Conservation (phyloP, 2,113 vertebrate genomes). For the Epinephelus cyanopodus region DNA sequence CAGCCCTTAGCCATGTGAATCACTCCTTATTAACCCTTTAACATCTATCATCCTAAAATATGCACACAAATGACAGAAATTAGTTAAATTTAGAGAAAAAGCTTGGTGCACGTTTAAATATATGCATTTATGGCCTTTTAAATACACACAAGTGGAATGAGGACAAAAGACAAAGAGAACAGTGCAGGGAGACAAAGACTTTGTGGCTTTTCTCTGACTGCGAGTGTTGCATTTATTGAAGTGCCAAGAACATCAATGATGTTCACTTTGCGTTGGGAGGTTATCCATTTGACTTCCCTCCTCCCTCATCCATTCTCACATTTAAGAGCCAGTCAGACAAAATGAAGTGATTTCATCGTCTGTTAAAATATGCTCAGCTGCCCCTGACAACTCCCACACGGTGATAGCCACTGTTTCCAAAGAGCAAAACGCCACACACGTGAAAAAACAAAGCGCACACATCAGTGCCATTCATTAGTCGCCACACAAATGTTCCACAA, state of each 20-base stretch:
- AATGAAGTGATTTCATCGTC: constrained; percentile 49
- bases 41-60: not conserved
- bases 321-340: constrained; percentile 44
- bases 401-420: constrained; percentile 39
- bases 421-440: constrained; percentile 26
- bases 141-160: constrained; percentile 1
- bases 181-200: not conserved
- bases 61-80: constrained; percentile 5
- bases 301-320: constrained; percentile 40
- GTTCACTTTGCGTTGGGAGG: constrained; percentile 65
- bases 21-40: constrained; percentile 37
- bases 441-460: constrained; percentile 23
- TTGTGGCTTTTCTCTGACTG: constrained; percentile 1
- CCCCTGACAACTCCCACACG: constrained; percentile 48
- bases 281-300: constrained; percentile 63
- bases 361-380: constrained; percentile 54
- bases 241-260: constrained; percentile 61
- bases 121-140: not conserved
- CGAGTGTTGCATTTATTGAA: constrained; percentile 27
- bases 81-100: not conserved
- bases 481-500: constrained; percentile 74
- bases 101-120: not conserved
- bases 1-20: constrained; percentile 17
- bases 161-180: constrained; percentile 20
- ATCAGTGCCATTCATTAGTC: constrained; percentile 43